Base-by-base conservation (phyloP, 1,140 invertebrate species). In the Tigriopus japonicus region DNA sequence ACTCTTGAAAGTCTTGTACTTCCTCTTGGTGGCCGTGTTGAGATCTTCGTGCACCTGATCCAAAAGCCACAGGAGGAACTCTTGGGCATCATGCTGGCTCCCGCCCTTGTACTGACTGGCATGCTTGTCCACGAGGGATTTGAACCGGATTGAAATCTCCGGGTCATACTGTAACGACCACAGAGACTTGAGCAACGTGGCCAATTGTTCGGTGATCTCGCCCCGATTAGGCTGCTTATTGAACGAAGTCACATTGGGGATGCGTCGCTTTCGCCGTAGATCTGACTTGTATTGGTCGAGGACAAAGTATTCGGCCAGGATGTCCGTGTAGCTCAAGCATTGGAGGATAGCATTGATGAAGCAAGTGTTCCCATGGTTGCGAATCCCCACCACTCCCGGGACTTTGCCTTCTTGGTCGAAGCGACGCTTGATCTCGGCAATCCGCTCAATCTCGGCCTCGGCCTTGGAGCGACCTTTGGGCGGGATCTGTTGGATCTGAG, bases 41-140 rank as follows among this genome's bases (percentile, higher is more conserved):
- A 97, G 75, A 72, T 98, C 93, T 74, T 98, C 94, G 74, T 98
- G 93, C 53, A 97, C 86, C 75, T 92, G 91, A 74, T 97, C 92
- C 59, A 97, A 73, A 28, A 98, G 73, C 91, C 93, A 98, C 63
- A 96, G 79, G 15, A 97, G 75, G 73, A 96, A 97, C 72, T 98
- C 94, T 71, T 97, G 89, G 17, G 93, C 91, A 77, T 98, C 94
- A 74, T 95, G 89, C 70, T 94, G 89, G 65, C 87, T 81, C 66
- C 85, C 86, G 9, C 75, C 89, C 66, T 87, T 76, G 71, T 90
- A 94, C 69, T 92, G 87, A 42, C 80, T 80, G 14, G 85, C 86
- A 72, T 90, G 86, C 64, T 88, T 84, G 70, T 93, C 90, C 28
- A 97, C 86, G 65, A 89, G 79, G 51, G 71, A 66, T 68, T 81